Base-by-base conservation (phyloP, 2,888 invertebrate species). In the Lissonota sp. region DNA sequence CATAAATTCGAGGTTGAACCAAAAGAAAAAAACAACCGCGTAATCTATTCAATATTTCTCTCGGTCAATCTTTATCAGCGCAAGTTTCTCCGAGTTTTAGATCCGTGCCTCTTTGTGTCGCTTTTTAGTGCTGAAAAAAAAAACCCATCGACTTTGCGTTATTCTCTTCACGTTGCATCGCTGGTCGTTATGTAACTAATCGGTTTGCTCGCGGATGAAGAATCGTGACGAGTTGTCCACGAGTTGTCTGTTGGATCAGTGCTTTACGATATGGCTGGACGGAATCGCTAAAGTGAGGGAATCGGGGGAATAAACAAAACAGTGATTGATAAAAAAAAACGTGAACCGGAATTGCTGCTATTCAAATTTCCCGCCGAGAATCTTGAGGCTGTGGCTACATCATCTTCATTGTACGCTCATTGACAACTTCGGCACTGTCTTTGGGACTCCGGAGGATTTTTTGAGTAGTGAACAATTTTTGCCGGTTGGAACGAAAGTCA, bases 81-180 rank as follows among this genome's bases (percentile, higher is more conserved):
- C 8, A n/a, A 14, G n/a, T 40, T 42, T 60, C 53, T n/a, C 53
- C 7, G 5, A 37, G n/a, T 63, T 14, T 14, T 42, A 42, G 10
- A 5, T 57, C 49, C 39, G 42, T 58, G 51, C 72, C 62, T 71
- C 53, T 49, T 7, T 6, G 26, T 67, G n/a, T 16, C 40, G 7
- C 40, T 62, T 71, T 53, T 51, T 42, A 42, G 16, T n/a, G 49
- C 12, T 49, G 12, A 46, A 49, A 64, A 51, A 37, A 39, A 39
- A 26, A 53, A 53, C 44, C 44, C 46, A 72, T 60, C 58, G 57
- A 53, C 58, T 49, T 66, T 66, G 51, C 55, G 55, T 72, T 83
- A 84, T 82, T 81, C 74, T 79, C 73, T 80, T 81, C 83, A 83
- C 70, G 66, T 78, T 80, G 49, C 58, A 60, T 78, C 63, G 60